Percentiles rank a stretch among this genome's conserved stretches.
phyloP scores from a whole-genome alignment of 2,113 vertebrate genomes.

The Cololabis saira region DNA sequence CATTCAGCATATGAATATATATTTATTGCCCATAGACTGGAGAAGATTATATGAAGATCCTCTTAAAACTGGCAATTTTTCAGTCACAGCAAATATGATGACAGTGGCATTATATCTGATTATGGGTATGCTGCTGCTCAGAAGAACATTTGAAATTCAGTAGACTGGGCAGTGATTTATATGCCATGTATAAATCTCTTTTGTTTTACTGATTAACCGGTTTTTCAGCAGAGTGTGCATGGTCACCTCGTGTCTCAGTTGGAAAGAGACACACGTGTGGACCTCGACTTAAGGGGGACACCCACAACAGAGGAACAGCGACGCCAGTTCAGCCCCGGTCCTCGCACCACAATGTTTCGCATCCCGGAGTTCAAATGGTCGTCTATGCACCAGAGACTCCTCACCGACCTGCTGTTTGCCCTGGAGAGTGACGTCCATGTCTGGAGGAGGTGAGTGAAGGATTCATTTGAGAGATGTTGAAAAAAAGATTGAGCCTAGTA shows the following conservation, averaged over 20 bases:
- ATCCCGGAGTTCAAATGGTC: conserved; percentile 99
- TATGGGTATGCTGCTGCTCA: conserved; percentile 12
- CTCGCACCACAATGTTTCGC: conserved; percentile 98
- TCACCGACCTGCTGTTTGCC: conserved; percentile 95
- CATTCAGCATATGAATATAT: conserved; percentile 22
- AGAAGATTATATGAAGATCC: conserved; percentile 21
- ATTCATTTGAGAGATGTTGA: conserved; percentile 2
- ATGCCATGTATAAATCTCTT: neutral
- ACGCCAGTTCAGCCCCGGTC: conserved; percentile 95
- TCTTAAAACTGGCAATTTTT: conserved; percentile 16
- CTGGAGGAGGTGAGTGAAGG: conserved; percentile 90
- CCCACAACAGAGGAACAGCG: conserved; percentile 94
- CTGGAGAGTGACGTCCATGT: conserved; percentile 97
- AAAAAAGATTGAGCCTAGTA: neutral
- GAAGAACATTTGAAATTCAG: neutral
- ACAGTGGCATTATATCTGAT: conserved; percentile 10
- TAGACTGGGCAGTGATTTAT: neutral
- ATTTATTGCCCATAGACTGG: neutral
- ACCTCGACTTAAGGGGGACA: conserved; percentile 91
- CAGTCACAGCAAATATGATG: conserved; percentile 11
- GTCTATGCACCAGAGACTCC: conserved; percentile 94
- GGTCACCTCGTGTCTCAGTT: conserved; percentile 84
- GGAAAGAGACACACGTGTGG: conserved; percentile 90
- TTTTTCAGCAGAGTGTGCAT: conserved; percentile 84
- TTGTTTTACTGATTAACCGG: conserved; percentile 15